These are phyloP conservation scores for Notechis scutatus DNA, from an alignment of 2,113 vertebrate species.

Conservation along the genomic window DNA sequence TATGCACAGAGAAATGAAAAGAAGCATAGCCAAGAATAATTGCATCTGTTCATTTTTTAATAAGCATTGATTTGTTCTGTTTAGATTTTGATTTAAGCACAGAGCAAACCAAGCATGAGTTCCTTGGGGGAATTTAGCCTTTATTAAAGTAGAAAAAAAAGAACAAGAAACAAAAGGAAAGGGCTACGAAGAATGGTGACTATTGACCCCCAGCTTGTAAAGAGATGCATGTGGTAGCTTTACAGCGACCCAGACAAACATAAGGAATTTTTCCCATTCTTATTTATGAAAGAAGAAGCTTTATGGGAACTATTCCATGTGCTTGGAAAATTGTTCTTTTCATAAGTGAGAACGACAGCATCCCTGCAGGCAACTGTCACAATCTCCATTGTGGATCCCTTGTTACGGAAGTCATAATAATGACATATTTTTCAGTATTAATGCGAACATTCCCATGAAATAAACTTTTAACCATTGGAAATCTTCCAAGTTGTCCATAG, in stretches of 20 bases:
- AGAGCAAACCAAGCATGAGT: slow-evolving; percentile 18
- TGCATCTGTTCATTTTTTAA: slow-evolving; percentile 30
- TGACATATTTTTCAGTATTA: background rate
- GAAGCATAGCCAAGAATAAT: slow-evolving; percentile 33
- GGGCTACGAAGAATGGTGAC: slow-evolving; percentile 13
- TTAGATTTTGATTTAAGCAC: slow-evolving; percentile 21
- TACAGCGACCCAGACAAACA: background rate
- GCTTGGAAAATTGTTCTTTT: background rate
- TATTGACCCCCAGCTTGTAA: slow-evolving; percentile 15
- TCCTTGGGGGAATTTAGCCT: slow-evolving; percentile 8
- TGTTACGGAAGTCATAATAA: background rate
- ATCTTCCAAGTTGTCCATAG: background rate
- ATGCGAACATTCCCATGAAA: background rate
- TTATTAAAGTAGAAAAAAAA: slow-evolving; percentile 21
- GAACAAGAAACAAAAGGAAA: background rate
- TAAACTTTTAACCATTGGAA: background rate
- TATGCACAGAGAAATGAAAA: slow-evolving; percentile 7
- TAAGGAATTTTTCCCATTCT: background rate
- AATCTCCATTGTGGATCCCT: background rate
- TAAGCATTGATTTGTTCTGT: slow-evolving; percentile 34
- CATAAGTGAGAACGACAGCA: background rate
- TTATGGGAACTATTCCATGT: slow-evolving; percentile 5
- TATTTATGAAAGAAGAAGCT: background rate
- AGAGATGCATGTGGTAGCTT: background rate
- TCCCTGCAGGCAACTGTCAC: background rate